Base-by-base conservation (phyloP, 2,113 vertebrate genomes). In the Phalacrocorax brasilianus region DNA sequence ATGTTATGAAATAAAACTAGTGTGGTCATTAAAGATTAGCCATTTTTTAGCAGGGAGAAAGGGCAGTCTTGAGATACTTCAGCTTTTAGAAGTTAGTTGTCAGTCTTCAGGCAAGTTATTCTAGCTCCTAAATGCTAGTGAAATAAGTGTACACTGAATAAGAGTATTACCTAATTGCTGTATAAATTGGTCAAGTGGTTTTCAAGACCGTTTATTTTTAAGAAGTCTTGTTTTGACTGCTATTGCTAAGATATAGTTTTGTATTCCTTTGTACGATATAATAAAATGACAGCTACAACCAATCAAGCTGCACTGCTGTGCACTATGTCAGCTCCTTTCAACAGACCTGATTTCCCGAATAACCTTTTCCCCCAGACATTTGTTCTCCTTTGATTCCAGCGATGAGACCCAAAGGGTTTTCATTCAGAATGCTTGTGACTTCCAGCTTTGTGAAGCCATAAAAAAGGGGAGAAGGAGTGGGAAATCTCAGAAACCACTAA, bases 131-230 rank as follows among this genome's bases (percentile, higher is more conserved):
- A 76, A 92, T 73, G 21, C 67, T 35, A 33, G 73, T 65, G 70
- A 92, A 89, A 91, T 74, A 66, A 66, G 24, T 24, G 27, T 74
- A 2, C 45, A 53, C 72, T 49, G 58, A 72, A 6, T 53, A 47
- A 67, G 35, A 73, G 32, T 77, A 55, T 62, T 55, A 55, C 71
- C 55, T 83, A 95, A 93, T 91, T 93, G 95, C 59, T 0, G 0
- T 91, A 89, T 95, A 93, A 96, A 96, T 94, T 96, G 92, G 50
- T 72, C 85, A 95, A 94, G 94, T 94, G 91, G 88, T 91, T 96
- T 96, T 95, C 93, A 94, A 91, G 81, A 74, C 28, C 5, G 2
- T 93, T 96, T 95, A 73, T 88, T 89, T 88, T 76, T 85, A 88
- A 55, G 89, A 49, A 85, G 61, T 50, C 91, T 88, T 90, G 58